Conservation (phyloP, 2,888 invertebrate species). For the Neocrepidodera transversa region DNA sequence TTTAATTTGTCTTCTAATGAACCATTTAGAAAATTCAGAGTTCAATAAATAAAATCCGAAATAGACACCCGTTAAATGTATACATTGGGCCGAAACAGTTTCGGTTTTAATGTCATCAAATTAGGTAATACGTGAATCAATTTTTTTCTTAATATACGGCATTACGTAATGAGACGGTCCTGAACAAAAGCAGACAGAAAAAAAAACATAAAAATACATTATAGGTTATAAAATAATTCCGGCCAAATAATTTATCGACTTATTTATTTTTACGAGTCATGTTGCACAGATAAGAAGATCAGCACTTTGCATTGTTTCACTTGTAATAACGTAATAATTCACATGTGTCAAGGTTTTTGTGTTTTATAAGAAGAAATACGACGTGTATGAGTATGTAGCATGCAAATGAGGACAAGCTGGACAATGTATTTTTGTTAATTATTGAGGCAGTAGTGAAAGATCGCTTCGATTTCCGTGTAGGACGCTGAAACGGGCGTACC, state of each 20-base stretch:
- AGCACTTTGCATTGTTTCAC: slow-evolving; percentile 38
- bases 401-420: slow-evolving; percentile 43
- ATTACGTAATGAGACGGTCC: slow-evolving; percentile 1
- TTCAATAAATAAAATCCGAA: no score
- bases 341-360: slow-evolving; percentile 38
- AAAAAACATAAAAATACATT: slow-evolving; percentile 20
- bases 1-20: no score
- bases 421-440: slow-evolving; percentile 44
- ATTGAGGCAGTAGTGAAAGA: slow-evolving; percentile 36
- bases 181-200: background rate
- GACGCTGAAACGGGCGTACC: slow-evolving; percentile 7
- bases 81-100: no score
- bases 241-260: slow-evolving; percentile 27
- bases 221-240: slow-evolving; percentile 28
- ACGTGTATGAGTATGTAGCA: slow-evolving; percentile 43
- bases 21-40: no score
- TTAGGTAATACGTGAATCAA: no score
- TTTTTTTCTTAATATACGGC: no score
- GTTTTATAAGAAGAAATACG: slow-evolving; percentile 43
- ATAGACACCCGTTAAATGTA: no score
- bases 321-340: slow-evolving; percentile 40
- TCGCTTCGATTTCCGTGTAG: slow-evolving; percentile 35
- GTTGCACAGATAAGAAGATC: slow-evolving; percentile 35
- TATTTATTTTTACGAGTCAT: slow-evolving; percentile 31
- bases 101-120: no score